Evolutionary conservation across 2,113 vertebrate species (phyloP), one percentile per base, ranked within the genome.

Genomic region (Otolemur garnettii): DNA sequence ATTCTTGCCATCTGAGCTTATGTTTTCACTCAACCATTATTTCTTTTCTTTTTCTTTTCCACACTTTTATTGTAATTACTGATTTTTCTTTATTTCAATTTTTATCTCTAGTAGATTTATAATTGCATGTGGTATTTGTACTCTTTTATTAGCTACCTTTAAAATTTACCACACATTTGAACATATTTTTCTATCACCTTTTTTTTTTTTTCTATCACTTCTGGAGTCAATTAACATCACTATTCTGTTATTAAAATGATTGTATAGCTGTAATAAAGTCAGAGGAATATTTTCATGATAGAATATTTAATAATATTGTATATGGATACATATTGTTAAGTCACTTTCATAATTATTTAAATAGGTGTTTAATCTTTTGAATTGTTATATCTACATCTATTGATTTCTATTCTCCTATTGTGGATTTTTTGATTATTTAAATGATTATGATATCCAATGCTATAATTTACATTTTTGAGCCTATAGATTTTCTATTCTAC

Each of bases 131-230:
- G 45, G 19, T 81, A 55, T 87, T 84, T 93, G 22, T 89, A n/a
- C 30, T 93, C 30, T 96, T 84, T 50, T 80, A 35, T 84, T 88
- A 88, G 71, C 50, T 92, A 66, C 22, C 15, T 97, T 95, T 94
- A 89, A 82, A 90, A 86, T 81, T 72, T 72, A 60, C 18, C 69
- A 90, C 75, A 87, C 17, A 72, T 78, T 89, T 86, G 68, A 57
- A 18, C 21, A 78, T 35, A 21, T 81, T 86, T 95, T 90, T 74
- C 71, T 91, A 79, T 30, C 4, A 86, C 84, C n/a, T n/a, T n/a
- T n/a, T n/a, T n/a, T n/a, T n/a, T n/a, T 81, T 86, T 95, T 90
- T 74, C 71, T 91, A 79, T 30, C 4, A 86, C 84, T 93, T 86
- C 69, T 94, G 35, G 33, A 92, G 42, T 90, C 28, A 50, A 35